Percentiles rank a stretch among this genome's conserved stretches.
phyloP scores from a whole-genome alignment of 2,797 vertebrate species.

The Loris lydekkerianus region DNA sequence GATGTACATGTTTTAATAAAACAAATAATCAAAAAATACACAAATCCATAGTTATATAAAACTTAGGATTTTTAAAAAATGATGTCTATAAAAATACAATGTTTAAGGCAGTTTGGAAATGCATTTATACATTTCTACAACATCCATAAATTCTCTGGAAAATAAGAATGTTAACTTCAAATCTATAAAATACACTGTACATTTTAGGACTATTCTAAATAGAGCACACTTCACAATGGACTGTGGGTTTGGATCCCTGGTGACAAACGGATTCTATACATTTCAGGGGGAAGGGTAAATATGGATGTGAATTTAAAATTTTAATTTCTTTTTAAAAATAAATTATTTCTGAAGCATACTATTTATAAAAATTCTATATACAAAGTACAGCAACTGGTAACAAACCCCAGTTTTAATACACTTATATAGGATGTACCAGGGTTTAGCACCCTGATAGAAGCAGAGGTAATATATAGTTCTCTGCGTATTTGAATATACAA shows the following conservation, averaged over 20 bases:
- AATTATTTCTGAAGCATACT: constrained; percentile 95
- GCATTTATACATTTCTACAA: constrained; percentile 95
- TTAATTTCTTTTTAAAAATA: constrained; percentile 92
- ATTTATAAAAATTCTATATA: constrained; percentile 94
- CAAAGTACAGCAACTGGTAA: constrained; percentile 91
- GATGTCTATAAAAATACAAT: constrained; percentile 96
- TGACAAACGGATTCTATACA: constrained; percentile 85
- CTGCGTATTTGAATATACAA: constrained; percentile 92
- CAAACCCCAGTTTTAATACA: constrained; percentile 96
- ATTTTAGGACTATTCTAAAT: constrained; percentile 88
- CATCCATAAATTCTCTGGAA: constrained; percentile 95
- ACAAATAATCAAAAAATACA: constrained; percentile 86
- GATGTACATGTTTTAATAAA: constrained; percentile 88
- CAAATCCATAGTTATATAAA: constrained; percentile 90
- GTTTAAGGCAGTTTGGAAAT: constrained; percentile 96
- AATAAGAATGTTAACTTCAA: constrained; percentile 93
- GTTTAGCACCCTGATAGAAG: constrained; percentile 89
- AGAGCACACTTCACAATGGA: constrained; percentile 87
- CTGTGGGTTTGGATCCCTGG: constrained; percentile 90
- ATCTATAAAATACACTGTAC: constrained; percentile 97
- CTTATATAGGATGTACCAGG: constrained; percentile 92
- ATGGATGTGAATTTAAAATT: constrained; percentile 89
- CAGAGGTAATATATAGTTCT: constrained; percentile 90
- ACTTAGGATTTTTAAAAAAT: constrained; percentile 90
- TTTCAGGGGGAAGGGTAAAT: constrained; percentile 81